Conservation (phyloP, 2,113 vertebrate genomes). For the Rhinopithecus roxellana region DNA sequence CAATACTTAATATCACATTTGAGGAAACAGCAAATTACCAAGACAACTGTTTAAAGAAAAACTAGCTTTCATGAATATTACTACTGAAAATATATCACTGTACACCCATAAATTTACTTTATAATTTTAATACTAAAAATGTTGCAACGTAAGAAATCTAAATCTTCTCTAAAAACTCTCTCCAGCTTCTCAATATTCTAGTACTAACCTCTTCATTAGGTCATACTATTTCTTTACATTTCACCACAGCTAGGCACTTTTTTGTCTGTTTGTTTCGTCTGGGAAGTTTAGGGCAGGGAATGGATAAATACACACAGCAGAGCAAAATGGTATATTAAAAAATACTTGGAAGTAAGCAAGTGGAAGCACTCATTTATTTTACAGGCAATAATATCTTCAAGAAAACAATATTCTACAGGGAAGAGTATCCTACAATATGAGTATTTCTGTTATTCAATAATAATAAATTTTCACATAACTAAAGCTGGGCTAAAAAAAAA, state of each 20-base stretch:
- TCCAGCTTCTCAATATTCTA: not conserved
- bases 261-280: not conserved
- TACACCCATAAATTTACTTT: not conserved
- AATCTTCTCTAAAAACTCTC: not conserved
- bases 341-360: conserved; percentile 13
- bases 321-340: not conserved
- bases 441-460: not conserved
- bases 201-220: not conserved
- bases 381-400: not conserved
- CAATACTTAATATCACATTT: not conserved
- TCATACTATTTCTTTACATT: conserved; percentile 2
- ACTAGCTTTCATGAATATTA: not conserved
- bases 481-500: not conserved
- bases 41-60: not conserved
- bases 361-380: not conserved
- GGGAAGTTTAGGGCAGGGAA: not conserved
- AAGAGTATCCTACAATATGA: not conserved
- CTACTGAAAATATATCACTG: not conserved
- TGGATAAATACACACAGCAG: not conserved
- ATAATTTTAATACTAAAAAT: not conserved
- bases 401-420: not conserved
- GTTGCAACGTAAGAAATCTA: not conserved
- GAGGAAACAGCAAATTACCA: not conserved
- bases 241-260: conserved; percentile 7
- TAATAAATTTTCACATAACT: conserved; percentile 18